These are phyloP conservation scores for Stenotaenia linearis DNA, from an alignment of 2,888 invertebrate species.

Conservation along the genomic window DNA sequence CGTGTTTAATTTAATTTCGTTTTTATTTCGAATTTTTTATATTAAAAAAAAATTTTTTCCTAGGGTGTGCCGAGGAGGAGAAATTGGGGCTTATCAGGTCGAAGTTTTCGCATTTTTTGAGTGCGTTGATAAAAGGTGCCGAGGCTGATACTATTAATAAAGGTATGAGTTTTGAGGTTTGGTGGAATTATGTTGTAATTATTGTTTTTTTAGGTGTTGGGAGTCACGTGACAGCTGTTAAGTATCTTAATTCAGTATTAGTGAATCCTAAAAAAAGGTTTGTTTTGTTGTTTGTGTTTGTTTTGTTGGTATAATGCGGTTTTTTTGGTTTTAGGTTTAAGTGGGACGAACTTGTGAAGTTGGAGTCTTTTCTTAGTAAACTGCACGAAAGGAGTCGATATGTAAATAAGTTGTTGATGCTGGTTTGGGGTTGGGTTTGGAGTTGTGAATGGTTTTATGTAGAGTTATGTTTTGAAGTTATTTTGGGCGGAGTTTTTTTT, in stretches of 20 bases:
- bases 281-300: background rate
- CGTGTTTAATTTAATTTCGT: too few relatives aligned
- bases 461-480: background rate
- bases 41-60: too few relatives aligned
- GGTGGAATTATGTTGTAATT: background rate
- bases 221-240: background rate
- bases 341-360: background rate
- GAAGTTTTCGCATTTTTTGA: background rate
- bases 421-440: too few relatives aligned
- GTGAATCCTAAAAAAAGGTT: background rate
- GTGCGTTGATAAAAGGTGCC: background rate
- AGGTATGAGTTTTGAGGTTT: background rate
- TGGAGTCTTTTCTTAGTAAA: constrained; percentile 53
- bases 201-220: background rate
- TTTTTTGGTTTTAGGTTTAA: background rate
- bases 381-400: constrained; percentile 61
- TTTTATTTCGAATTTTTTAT: background rate
- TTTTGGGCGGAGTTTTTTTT: too few relatives aligned
- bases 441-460: background rate
- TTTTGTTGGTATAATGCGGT: background rate
- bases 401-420: constrained; percentile 51
- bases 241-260: background rate
- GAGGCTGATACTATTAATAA: background rate
- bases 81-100: background rate
- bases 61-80: background rate